Conservation (phyloP, 2,113 vertebrate genomes). For the Tringa solitaria region DNA sequence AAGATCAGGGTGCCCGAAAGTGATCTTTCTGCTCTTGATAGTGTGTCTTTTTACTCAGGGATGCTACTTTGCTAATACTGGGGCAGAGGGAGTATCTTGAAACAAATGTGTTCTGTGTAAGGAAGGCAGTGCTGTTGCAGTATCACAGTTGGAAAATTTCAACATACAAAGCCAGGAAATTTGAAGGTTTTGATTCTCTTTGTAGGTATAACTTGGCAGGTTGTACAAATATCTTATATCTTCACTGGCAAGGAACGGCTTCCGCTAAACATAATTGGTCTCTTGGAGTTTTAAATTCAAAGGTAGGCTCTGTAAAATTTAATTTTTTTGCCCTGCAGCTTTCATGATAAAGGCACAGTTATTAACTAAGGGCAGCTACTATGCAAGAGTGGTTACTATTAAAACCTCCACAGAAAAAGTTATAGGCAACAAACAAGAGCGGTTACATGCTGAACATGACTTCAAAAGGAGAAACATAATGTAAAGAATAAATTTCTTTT, state of each 20-base stretch:
- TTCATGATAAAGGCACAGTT: slow-evolving; percentile 7
- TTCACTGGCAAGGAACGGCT: background rate
- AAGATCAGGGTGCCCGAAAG: background rate
- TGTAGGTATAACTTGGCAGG: slow-evolving; percentile 53
- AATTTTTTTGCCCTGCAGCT: background rate
- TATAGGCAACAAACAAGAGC: background rate
- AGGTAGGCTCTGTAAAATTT: slow-evolving; percentile 26
- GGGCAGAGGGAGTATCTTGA: background rate
- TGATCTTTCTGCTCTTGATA: background rate
- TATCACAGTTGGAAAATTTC: slow-evolving; percentile 30
- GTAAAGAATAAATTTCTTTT: background rate
- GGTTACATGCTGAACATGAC: background rate
- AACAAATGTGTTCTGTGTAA: background rate
- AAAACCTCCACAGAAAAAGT: background rate
- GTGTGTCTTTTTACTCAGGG: background rate
- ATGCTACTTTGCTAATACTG: background rate
- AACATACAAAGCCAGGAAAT: slow-evolving; percentile 40
- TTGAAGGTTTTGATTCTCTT: slow-evolving; percentile 41
- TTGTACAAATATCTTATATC: slow-evolving; percentile 10
- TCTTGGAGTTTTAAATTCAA: slow-evolving; percentile 36
- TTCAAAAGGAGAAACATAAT: background rate
- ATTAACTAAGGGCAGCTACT: slow-evolving; percentile 18
- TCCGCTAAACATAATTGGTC: slow-evolving; percentile 19
- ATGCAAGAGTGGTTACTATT: background rate
- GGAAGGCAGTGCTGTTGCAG: slow-evolving; percentile 26